These are phyloP conservation scores for Stramonita haemastoma DNA, from an alignment of 2,888 invertebrate species.

Conservation along the genomic window DNA sequence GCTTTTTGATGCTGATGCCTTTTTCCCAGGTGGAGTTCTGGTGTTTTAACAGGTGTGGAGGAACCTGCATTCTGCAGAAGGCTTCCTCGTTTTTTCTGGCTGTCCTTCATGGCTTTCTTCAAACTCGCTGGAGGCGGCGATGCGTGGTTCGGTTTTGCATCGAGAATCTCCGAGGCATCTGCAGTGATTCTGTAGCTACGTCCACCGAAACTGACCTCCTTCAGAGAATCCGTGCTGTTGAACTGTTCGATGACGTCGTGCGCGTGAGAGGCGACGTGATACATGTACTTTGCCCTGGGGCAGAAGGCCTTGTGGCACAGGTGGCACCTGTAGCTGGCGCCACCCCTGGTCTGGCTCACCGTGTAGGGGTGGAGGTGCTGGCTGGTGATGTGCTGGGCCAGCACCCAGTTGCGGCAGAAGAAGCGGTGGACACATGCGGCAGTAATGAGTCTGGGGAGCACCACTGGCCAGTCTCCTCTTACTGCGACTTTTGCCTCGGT, in stretches of 20 bases:
- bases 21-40: neutral
- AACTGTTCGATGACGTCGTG: slow-evolving; percentile 49
- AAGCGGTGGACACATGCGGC: slow-evolving; percentile 38
- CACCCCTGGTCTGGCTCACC: slow-evolving; percentile 40
- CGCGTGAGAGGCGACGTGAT: slow-evolving; percentile 52
- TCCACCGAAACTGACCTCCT: slow-evolving; percentile 2
- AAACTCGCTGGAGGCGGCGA: neutral
- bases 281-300: slow-evolving; percentile 50
- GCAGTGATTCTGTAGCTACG: neutral
- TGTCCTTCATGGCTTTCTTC: neutral
- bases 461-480: neutral
- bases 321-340: slow-evolving; percentile 49
- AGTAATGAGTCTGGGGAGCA: slow-evolving; percentile 6
- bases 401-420: slow-evolving; percentile 43
- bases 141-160: neutral
- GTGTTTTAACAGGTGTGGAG: neutral
- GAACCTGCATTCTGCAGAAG: neutral
- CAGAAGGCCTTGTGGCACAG: slow-evolving; percentile 50
- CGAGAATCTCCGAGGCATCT: neutral
- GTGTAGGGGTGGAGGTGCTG: slow-evolving; percentile 52
- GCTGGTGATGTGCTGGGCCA: slow-evolving; percentile 51
- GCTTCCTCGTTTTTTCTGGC: neutral
- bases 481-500: neutral
- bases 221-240: slow-evolving; percentile 39
- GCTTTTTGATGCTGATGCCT: neutral